Conservation (phyloP, 2,888 invertebrate genomes). For the Dasypolia templi region DNA sequence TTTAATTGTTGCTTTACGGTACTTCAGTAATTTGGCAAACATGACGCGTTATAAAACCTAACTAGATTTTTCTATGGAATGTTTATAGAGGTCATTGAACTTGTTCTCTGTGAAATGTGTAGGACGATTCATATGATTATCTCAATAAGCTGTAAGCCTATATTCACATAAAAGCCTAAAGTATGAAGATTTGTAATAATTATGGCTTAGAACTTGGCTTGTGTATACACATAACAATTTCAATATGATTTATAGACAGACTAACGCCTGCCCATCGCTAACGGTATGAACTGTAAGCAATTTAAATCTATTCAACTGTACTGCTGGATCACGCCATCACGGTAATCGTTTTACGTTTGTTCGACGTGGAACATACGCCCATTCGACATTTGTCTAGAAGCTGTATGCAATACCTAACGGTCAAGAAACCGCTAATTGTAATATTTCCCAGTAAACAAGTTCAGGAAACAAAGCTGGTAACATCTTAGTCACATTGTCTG, state of each 20-base stretch:
- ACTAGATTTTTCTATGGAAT: slow-evolving; percentile 20
- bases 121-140: slow-evolving; percentile 13
- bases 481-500: not conserved
- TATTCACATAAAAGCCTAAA: not conserved
- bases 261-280: slow-evolving; percentile 24
- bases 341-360: slow-evolving; percentile 39
- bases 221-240: slow-evolving; percentile 3
- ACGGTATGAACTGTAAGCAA: slow-evolving; percentile 43
- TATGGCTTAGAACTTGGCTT: slow-evolving; percentile 1
- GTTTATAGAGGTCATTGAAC: slow-evolving; percentile 35
- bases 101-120: not conserved
- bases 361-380: slow-evolving; percentile 6
- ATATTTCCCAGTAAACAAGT: not conserved
- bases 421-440: not conserved
- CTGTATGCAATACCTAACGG: not conserved
- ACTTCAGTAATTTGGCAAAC: slow-evolving; percentile 47
- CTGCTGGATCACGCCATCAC: slow-evolving; percentile 20
- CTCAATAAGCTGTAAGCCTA: too few species aligned
- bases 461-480: not conserved
- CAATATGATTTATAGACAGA: slow-evolving; percentile 27
- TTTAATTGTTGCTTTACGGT: slow-evolving; percentile 48
- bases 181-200: not conserved
- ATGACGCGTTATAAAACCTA: slow-evolving; percentile 36
- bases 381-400: slow-evolving; percentile 18
- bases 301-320: slow-evolving; percentile 37